phyloP scores from a whole-genome alignment of 1,140 invertebrate species.

The Zaprionus inermis region DNA sequence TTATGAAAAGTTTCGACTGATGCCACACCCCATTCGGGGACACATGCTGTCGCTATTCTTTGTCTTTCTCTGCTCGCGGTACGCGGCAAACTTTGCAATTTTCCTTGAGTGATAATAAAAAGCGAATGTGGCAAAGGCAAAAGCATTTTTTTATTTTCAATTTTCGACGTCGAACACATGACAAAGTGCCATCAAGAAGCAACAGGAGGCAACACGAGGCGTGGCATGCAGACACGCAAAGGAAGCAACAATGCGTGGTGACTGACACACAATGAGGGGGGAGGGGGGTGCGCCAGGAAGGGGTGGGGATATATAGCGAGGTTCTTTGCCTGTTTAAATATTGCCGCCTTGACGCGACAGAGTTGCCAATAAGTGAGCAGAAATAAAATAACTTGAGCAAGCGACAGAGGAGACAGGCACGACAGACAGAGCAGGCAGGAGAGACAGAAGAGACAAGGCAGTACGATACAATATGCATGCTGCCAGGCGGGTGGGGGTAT shows the following conservation, averaged over 20 bases:
- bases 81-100: constrained; percentile 77
- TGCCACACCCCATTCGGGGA: not conserved
- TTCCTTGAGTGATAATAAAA: constrained; percentile 50
- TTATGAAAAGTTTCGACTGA: not conserved
- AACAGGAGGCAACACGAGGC: constrained; percentile 37
- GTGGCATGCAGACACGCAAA: constrained; percentile 20
- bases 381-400: constrained; percentile 8
- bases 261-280: not conserved
- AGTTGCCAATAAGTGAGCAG: constrained; percentile 26
- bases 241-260: constrained; percentile 19
- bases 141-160: constrained; percentile 75
- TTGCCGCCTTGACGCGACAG: constrained; percentile 18
- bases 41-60: not conserved
- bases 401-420: constrained; percentile 3
- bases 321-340: constrained; percentile 30
- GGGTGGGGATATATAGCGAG: no score
- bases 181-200: constrained; percentile 79
- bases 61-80: no score
- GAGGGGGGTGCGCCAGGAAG: no score
- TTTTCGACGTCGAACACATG: constrained; percentile 78
- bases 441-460: not conserved
- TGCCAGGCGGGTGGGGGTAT: constrained; percentile 20
- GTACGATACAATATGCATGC: constrained; percentile 5
- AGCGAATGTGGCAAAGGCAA: constrained; percentile 41
- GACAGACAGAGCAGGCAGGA: not conserved